A percentile compares a stretch with the other conserved stretches of the same genome.
phyloP scores from a whole-genome alignment of 2,888 invertebrate species.

The Linnaemya tessellans region DNA sequence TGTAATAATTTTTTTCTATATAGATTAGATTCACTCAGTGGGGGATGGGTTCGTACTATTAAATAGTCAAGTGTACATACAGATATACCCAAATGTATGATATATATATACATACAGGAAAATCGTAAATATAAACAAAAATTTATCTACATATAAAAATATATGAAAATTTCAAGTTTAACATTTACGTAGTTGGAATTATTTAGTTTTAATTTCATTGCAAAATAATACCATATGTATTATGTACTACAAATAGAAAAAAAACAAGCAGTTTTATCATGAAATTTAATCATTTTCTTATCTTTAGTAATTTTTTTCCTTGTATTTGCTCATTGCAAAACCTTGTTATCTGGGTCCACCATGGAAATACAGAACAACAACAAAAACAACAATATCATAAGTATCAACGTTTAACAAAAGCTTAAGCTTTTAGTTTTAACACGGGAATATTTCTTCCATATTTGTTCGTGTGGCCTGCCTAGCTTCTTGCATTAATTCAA shows the following conservation, averaged over 20 bases:
- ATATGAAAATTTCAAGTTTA: background rate
- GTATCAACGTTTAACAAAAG: conserved; percentile 9
- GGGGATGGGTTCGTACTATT: conserved; percentile 16
- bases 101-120: background rate
- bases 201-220: background rate
- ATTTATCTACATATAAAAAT: background rate
- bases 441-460: conserved; percentile 53
- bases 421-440: conserved; percentile 32
- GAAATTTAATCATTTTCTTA: conserved; percentile 59
- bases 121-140: background rate
- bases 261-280: conserved; percentile 43
- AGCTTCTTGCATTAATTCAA: conserved; percentile 60
- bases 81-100: background rate
- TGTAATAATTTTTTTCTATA: background rate
- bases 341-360: conserved; percentile 58
- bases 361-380: conserved; percentile 48
- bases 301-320: conserved; percentile 25
- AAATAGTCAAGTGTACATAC: background rate
- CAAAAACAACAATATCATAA: conserved; percentile 17
- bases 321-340: conserved; percentile 49
- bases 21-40: conserved; percentile 14
- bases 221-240: background rate
- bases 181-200: background rate
- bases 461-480: conserved; percentile 48
- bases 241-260: background rate